These are phyloP conservation scores for Embiotoca jacksoni DNA, from an alignment of 2,113 vertebrate species.

Conservation along the genomic window DNA sequence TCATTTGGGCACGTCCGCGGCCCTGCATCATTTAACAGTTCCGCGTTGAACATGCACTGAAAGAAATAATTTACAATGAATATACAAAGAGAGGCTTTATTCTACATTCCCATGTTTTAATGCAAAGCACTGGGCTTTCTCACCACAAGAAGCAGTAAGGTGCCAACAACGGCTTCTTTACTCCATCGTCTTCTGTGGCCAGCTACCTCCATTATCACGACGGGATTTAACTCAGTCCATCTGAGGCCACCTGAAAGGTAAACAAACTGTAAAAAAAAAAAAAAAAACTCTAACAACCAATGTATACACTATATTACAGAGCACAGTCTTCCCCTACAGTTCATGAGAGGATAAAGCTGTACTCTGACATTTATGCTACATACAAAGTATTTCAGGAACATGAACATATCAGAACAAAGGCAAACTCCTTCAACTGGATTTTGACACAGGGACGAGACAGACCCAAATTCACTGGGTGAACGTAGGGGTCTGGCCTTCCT, in stretches of 20 bases:
- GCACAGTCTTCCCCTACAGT: no score
- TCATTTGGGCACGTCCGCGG: background rate
- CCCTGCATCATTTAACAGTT: background rate
- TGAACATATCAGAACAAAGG: no score
- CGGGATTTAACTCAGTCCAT: slow-evolving; percentile 56
- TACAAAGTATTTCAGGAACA: no score
- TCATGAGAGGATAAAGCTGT: no score
- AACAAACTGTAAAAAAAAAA: background rate
- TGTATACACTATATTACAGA: background rate
- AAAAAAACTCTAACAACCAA: background rate
- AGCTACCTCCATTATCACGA: slow-evolving; percentile 50
- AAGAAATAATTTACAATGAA: slow-evolving; percentile 19
- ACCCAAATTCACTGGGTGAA: no score
- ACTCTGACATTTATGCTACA: no score
- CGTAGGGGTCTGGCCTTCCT: no score
- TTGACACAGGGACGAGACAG: no score
- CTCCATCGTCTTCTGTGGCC: slow-evolving; percentile 25
- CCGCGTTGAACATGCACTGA: slow-evolving; percentile 50
- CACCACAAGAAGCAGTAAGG: slow-evolving; percentile 68
- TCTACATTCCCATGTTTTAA: no score
- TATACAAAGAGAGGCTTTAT: no score
- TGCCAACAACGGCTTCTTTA: slow-evolving; percentile 2
- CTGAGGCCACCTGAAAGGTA: slow-evolving; percentile 39
- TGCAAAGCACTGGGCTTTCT: slow-evolving; percentile 20
- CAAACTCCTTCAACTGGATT: no score